Conservation (phyloP, 2,113 vertebrate species). For the Lepus americanus region DNA sequence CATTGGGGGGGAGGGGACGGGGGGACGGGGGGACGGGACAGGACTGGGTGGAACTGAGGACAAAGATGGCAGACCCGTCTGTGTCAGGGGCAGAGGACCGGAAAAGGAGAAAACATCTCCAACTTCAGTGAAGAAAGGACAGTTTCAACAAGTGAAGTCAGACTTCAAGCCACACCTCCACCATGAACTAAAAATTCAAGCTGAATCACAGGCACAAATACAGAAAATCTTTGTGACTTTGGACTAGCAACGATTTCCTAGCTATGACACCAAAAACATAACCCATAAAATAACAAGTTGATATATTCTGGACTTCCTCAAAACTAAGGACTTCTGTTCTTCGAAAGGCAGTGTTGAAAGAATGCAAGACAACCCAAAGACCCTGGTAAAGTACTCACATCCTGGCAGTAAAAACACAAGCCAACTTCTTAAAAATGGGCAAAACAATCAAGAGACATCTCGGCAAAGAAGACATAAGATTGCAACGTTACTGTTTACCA, state of each 20-base stretch:
- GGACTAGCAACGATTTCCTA: conserved; percentile 28
- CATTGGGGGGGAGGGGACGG: no score
- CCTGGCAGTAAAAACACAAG: conserved; percentile 31
- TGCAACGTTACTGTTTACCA: neutral
- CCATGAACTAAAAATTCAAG: conserved; percentile 41
- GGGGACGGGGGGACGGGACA: no score
- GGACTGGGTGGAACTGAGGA: no score
- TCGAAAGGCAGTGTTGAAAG: neutral
- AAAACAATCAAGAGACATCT: neutral
- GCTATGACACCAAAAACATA: neutral
- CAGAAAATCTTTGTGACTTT: neutral
- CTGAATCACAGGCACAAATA: neutral
- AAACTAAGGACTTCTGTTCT: neutral
- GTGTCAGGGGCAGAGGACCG: neutral
- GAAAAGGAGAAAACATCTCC: neutral
- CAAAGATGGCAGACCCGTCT: no score
- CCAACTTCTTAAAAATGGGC: conserved; percentile 32
- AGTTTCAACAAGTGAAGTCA: neutral
- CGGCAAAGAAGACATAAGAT: conserved; percentile 56
- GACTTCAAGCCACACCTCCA: neutral
- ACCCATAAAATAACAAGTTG: conserved; percentile 24
- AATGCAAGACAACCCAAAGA: neutral
- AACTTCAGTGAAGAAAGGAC: neutral
- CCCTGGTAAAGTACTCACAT: conserved; percentile 5
- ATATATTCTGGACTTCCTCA: neutral